Evolutionary conservation across 1,140 invertebrate species (phyloP).

Genomic region (Cepaea nemoralis): DNA sequence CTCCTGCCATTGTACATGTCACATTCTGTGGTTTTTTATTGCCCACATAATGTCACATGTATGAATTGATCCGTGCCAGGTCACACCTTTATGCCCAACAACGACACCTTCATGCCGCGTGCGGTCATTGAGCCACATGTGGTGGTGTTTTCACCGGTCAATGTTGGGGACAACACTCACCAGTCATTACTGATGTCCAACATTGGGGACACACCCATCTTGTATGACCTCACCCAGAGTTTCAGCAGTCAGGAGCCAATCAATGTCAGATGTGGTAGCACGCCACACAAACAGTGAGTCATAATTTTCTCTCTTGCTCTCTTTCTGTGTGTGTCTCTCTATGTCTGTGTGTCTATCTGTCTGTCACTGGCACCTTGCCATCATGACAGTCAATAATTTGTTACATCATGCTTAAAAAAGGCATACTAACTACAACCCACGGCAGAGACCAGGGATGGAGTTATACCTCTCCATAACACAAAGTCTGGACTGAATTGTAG

Average conservation of each 20-base stretch:
- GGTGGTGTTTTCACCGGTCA: conserved; percentile 69
- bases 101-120: conserved; percentile 69
- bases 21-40: too few relatives aligned
- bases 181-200: conserved; percentile 66
- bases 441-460: too few relatives aligned
- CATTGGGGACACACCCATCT: conserved; percentile 65
- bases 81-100: conserved; percentile 69
- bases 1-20: too few relatives aligned
- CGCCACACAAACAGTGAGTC: conserved; percentile 27
- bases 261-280: conserved; percentile 39
- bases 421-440: too few relatives aligned
- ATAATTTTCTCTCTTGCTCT: neutral
- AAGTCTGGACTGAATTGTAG: too few relatives aligned
- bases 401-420: too few relatives aligned
- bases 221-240: conserved; percentile 58
- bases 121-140: conserved; percentile 52
- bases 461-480: too few relatives aligned
- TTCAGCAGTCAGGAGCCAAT: neutral
- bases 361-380: neutral
- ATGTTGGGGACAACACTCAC: conserved; percentile 65
- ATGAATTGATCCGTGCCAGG: too few relatives aligned
- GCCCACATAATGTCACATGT: too few relatives aligned
- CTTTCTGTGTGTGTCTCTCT: neutral
- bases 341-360: neutral
- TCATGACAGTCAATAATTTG: too few relatives aligned